Conservation (phyloP, 1,140 invertebrate genomes). For the Pogonus chalceus region DNA sequence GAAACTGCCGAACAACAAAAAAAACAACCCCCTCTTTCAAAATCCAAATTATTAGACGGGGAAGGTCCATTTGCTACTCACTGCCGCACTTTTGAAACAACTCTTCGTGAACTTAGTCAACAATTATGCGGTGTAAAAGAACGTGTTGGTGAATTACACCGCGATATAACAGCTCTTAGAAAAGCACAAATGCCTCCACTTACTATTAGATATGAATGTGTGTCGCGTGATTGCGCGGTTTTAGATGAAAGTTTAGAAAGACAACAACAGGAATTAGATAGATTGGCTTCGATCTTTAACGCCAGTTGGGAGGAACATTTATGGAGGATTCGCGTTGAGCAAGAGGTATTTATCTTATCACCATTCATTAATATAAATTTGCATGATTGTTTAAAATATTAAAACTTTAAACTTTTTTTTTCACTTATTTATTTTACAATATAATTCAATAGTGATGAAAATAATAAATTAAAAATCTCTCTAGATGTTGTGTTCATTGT, state of each 20-base stretch:
- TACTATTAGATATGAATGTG: constrained; percentile 44
- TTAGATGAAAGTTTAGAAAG: constrained; percentile 53
- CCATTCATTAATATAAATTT: constrained; percentile 51
- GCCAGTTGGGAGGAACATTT: constrained; percentile 58
- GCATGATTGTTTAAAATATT: no score
- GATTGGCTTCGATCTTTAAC: constrained; percentile 49
- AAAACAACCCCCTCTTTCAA: constrained; percentile 36
- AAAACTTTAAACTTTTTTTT: no score
- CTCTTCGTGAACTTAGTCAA: constrained; percentile 49
- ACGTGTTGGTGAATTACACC: constrained; percentile 50
- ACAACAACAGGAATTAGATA: constrained; percentile 53
- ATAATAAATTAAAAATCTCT: no score
- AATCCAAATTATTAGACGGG: constrained; percentile 38
- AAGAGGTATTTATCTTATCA: constrained; percentile 57
- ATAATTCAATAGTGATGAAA: no score
- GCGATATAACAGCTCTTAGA: constrained; percentile 46
- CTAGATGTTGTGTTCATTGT: no score
- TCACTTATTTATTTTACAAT: no score
- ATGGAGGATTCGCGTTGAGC: constrained; percentile 55
- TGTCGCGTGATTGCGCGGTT: constrained; percentile 48
- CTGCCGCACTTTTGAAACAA: constrained; percentile 52
- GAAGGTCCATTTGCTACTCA: constrained; percentile 55
- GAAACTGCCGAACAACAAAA: constrained; percentile 34
- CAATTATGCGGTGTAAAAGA: constrained; percentile 53
- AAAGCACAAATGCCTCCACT: constrained; percentile 48